phyloP scores from a whole-genome alignment of 2,888 invertebrate species.

The Pyrrhosoma nymphula region DNA sequence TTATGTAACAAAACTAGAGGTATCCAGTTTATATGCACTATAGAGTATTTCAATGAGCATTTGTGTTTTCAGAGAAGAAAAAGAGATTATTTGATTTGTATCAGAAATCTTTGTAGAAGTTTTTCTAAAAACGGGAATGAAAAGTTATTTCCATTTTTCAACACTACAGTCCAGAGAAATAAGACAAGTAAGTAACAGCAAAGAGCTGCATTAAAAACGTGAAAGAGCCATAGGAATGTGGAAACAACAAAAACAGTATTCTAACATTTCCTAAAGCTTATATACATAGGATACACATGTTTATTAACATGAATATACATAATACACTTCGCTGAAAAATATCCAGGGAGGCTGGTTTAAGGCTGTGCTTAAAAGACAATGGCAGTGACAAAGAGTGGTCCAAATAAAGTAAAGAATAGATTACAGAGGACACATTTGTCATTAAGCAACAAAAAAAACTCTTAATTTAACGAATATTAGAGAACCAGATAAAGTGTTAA shows the following conservation, averaged over 20 bases:
- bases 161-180: neutral
- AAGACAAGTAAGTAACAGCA: neutral
- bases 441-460: neutral
- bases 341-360: neutral
- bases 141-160: neutral
- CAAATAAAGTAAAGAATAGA: slow-evolving; percentile 4
- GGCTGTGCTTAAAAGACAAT: slow-evolving; percentile 7
- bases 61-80: neutral
- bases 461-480: neutral
- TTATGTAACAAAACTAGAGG: neutral
- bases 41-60: neutral
- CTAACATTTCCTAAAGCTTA: neutral
- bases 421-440: neutral
- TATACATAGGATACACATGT: neutral
- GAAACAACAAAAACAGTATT: neutral
- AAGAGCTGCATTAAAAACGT: neutral
- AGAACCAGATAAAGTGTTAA: neutral
- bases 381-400: slow-evolving; percentile 63
- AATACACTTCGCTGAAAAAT: neutral
- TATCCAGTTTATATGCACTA: neutral
- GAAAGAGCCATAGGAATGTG: slow-evolving; percentile 31
- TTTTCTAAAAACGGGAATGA: neutral
- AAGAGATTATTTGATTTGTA: neutral
- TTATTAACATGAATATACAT: neutral
- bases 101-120: neutral